Evolutionary conservation across 1,140 invertebrate genomes (phyloP).

Genomic region (Camponotus vicinus): DNA sequence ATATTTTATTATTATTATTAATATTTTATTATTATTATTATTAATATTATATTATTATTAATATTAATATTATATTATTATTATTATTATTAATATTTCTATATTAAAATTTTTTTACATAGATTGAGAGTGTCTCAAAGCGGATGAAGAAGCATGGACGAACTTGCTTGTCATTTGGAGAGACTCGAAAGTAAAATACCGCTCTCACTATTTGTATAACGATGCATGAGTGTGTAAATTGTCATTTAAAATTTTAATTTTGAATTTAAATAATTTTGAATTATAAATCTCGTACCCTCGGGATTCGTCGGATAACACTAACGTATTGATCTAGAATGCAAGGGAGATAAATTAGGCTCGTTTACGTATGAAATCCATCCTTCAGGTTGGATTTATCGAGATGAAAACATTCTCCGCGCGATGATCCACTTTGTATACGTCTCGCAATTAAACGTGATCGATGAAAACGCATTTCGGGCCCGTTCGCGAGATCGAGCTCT

Average conservation of each 20-base stretch:
- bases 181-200: not conserved
- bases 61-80: too few relatives aligned
- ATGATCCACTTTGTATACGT: not conserved
- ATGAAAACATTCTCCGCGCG: not conserved
- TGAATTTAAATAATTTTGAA: not conserved
- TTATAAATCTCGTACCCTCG: not conserved
- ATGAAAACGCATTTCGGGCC: not conserved
- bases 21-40: too few relatives aligned
- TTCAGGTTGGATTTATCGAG: not conserved
- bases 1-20: too few relatives aligned
- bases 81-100: too few relatives aligned
- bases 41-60: too few relatives aligned
- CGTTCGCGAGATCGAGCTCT: not conserved
- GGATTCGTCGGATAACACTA: not conserved
- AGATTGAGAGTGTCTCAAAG: too few relatives aligned
- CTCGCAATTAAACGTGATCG: slow-evolving; percentile 1
- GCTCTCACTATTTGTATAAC: not conserved
- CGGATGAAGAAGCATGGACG: too few relatives aligned
- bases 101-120: too few relatives aligned
- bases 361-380: not conserved
- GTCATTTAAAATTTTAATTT: too few relatives aligned
- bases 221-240: too few relatives aligned
- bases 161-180: too few relatives aligned
- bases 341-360: not conserved
- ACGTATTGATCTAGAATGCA: not conserved